These are phyloP conservation scores for Laupala kohalensis DNA, from an alignment of 1,140 invertebrate genomes.

Conservation along the genomic window DNA sequence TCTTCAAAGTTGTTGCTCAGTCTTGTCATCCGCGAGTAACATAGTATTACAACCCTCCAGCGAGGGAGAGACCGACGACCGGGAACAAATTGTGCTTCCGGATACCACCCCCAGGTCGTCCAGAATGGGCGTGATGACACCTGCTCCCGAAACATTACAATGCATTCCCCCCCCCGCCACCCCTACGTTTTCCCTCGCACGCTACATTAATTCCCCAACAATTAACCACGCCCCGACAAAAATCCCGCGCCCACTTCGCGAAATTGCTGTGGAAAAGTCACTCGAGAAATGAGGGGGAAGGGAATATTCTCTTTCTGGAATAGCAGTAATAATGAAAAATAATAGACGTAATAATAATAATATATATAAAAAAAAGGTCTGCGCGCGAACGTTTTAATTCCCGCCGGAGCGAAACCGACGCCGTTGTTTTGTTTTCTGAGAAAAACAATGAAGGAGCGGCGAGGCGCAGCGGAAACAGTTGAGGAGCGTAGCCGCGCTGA, in stretches of 20 bases:
- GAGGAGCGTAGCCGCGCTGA: too few relatives aligned
- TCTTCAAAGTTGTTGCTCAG: too few relatives aligned
- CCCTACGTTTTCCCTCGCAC: too few relatives aligned
- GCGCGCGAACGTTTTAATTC: neutral
- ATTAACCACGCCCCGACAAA: neutral
- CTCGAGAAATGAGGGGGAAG: neutral
- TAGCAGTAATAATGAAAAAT: neutral
- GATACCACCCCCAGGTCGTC: too few relatives aligned
- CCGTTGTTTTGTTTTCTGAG: neutral
- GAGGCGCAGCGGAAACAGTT: neutral
- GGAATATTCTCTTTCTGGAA: too few relatives aligned
- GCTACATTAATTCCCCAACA: neutral
- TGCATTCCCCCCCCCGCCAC: too few relatives aligned
- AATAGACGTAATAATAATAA: neutral
- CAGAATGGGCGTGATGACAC: too few relatives aligned
- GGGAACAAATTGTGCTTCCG: too few relatives aligned
- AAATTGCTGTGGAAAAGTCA: neutral
- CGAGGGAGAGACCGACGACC: too few relatives aligned
- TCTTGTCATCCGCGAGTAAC: too few relatives aligned
- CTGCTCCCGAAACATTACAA: too few relatives aligned
- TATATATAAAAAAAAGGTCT: neutral
- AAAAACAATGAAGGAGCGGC: neutral
- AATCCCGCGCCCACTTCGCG: neutral
- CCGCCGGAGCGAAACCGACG: neutral
- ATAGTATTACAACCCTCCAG: too few relatives aligned